Evolutionary conservation across 1,140 invertebrate species (phyloP).

Genomic region (Drosophila carrolli): DNA sequence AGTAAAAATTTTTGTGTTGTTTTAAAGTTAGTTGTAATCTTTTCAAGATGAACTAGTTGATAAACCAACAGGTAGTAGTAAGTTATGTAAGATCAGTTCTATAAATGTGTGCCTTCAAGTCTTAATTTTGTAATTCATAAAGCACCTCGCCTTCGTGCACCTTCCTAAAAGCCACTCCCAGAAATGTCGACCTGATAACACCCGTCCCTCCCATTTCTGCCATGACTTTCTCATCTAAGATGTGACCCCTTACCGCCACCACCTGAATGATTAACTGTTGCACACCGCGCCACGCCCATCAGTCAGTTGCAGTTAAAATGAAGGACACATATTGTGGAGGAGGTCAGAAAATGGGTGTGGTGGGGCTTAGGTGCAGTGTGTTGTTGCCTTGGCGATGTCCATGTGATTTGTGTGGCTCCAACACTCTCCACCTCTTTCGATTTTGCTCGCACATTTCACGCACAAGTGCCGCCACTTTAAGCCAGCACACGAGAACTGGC

Average conservation of each 20-base stretch:
- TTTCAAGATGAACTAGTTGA: background rate
- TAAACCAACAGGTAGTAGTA: too few relatives aligned
- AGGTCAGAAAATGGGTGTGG: slow-evolving; percentile 9
- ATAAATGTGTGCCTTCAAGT: background rate
- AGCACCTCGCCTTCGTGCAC: background rate
- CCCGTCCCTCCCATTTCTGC: background rate
- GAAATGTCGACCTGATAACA: slow-evolving; percentile 14
- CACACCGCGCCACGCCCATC: slow-evolving; percentile 62
- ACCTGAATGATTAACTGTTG: slow-evolving; percentile 69
- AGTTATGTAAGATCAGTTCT: background rate
- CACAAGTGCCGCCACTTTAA: slow-evolving; percentile 66
- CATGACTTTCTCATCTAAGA: slow-evolving; percentile 17
- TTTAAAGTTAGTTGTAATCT: too few relatives aligned
- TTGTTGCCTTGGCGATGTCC: slow-evolving; percentile 44
- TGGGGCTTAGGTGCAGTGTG: slow-evolving; percentile 4
- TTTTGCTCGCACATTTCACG: slow-evolving; percentile 29
- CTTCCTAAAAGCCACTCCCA: slow-evolving; percentile 18
- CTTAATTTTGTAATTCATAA: slow-evolving; percentile 1
- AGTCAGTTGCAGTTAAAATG: slow-evolving; percentile 52
- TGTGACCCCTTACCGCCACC: slow-evolving; percentile 8
- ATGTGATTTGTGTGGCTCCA: slow-evolving; percentile 12
- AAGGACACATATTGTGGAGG: slow-evolving; percentile 45
- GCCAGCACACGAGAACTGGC: slow-evolving; percentile 27
- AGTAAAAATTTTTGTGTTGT: background rate
- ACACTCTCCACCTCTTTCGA: slow-evolving; percentile 9